Evolutionary conservation across 2,113 vertebrate species (phyloP), one percentile per base, ranked within the genome.

Genomic region (Quiscalus mexicanus): DNA sequence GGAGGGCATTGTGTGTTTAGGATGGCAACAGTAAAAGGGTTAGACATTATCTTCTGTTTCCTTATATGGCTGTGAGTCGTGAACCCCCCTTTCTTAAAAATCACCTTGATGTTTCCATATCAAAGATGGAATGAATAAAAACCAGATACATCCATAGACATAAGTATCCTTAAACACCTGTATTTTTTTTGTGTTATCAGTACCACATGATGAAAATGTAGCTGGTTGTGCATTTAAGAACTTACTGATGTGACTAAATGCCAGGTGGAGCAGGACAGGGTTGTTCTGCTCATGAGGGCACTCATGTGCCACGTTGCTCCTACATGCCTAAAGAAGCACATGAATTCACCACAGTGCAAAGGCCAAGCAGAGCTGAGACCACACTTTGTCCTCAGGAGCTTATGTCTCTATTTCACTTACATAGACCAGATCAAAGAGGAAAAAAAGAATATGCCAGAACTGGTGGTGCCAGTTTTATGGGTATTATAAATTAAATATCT

Each of bases 401-500:
- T 37, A 44, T 42, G 60, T 33, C n/a, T 87, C 41, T 64, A 47
- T 77, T 93, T 95, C 45, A 37, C 12, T 84, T 73, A 44, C 7
- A 63, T 0, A 35, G 39, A 63, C 20, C 59, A 59, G 39, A 67
- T 21, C 42, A 84, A 73, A 74, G 60, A 50, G 25, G 31, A 62
- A 86, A 83, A 89, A 87, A 91, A 75, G 27, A 78, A 71, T 25
- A 44, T 33, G 33, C 18, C 58, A 90, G 81, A 91, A 89, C 23
- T 25, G 37, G 35, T 67, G 77, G 91, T 87, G 62, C 37, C 65
- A 81, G 64, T 69, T 96, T 93, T 92, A 93, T 82, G 78, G 58
- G 59, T 50, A 83, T 59, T 88, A 91, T 83, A 95, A 94, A 93
- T 70, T 8, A 93, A 87, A 23, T 78, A 84, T 27, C 65, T 92